phyloP scores from a whole-genome alignment of 2,113 vertebrate genomes.

The Ptychochromis oligacanthus region DNA sequence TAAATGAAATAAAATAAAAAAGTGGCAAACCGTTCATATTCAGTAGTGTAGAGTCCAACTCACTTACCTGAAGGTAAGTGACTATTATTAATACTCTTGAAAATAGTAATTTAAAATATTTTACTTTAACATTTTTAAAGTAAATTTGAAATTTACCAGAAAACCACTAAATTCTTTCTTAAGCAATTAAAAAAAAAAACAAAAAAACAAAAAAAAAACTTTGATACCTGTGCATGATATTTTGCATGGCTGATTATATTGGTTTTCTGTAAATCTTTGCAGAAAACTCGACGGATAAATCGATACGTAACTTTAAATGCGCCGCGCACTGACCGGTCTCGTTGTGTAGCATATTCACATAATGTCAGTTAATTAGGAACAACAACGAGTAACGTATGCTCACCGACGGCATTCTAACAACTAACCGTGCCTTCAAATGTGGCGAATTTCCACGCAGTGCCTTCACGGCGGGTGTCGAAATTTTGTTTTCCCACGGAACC shows the following conservation, averaged over 20 bases:
- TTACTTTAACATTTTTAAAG: too few species aligned
- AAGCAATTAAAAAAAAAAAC: background rate
- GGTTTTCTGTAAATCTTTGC: background rate
- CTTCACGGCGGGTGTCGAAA: accelerated
- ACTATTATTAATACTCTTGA: background rate
- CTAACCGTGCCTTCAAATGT: background rate
- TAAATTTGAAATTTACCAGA: background rate
- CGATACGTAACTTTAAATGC: background rate
- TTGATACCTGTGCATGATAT: background rate
- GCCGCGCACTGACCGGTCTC: background rate
- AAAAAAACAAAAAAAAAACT: background rate
- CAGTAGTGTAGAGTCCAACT: too few species aligned
- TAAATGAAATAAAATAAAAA: conserved; percentile 8
- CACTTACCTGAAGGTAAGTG: background rate
- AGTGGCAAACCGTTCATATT: background rate
- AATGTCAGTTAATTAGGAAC: background rate
- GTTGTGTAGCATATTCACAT: background rate
- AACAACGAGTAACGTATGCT: background rate
- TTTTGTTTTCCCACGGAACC: background rate
- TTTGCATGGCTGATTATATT: background rate
- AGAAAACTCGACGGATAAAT: too few species aligned
- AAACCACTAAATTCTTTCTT: background rate
- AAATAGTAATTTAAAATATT: background rate
- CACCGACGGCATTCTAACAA: background rate
- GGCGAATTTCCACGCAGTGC: background rate